Evolutionary conservation across 2,797 vertebrate species (phyloP), one percentile per base, ranked within the genome.

Genomic region (Agapornis canus): DNA sequence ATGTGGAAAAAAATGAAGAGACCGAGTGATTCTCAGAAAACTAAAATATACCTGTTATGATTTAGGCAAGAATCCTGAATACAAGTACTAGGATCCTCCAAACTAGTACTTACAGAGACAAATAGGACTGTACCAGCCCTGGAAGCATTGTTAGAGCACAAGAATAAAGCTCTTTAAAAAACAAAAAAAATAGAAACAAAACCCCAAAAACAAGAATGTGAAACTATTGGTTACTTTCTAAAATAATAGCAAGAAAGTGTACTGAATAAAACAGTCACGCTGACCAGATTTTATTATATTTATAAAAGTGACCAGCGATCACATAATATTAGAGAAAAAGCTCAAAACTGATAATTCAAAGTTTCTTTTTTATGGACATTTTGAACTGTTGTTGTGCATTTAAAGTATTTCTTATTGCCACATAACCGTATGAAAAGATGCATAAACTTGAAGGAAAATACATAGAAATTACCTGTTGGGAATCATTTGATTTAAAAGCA

Each of bases 401-500:
- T 12, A 18, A 84, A 59, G 19, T 45, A 45, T 25, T 66, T 65
- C n/a, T 31, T 60, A 43, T 11, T 63, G 32, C 23, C 49, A 56
- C 21, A 77, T 23, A 5, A 66, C 27, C 32, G 21, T 3, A 54
- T 6, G 20, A 75, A 70, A 65, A 23, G 13, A n/a, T 22, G 18
- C 19, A 64, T 9, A 45, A 63, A 76, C 42, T 81, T 73, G 57
- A 90, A 39, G 45, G 21, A 51, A 94, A 93, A 83, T 21, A 52
- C 14, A 60, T 0, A n/a, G 64, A 92, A 47, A 29, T 97, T 98
- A 99, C 99, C 99, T 99, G 99, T 92, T 99, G 99, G 2, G 99
- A 99, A 92, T 99, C 99, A 95, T 98, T 99, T 82, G 99, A 99
- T 97, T 99, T 99, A 95, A 99, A 99, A 94, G 99, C 99, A 70